These are phyloP conservation scores for Mustela erminea DNA, from an alignment of 2,797 vertebrate genomes.

Conservation along the genomic window DNA sequence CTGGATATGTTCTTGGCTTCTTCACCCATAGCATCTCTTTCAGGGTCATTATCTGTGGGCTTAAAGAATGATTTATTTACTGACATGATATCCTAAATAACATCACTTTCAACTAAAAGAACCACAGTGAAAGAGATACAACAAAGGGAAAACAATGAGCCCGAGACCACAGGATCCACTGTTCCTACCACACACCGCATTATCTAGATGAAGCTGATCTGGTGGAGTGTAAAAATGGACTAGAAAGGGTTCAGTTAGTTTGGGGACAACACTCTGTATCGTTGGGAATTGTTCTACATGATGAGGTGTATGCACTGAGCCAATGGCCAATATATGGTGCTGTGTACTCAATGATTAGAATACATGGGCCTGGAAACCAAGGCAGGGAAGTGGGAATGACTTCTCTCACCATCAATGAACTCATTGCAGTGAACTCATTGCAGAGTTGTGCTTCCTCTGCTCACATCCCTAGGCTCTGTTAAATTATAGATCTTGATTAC, in stretches of 20 bases:
- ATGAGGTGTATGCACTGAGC: background rate
- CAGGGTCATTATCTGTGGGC: background rate
- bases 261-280: background rate
- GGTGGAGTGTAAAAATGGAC: background rate
- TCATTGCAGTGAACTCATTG: background rate
- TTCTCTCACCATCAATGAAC: background rate
- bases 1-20: background rate
- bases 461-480: background rate
- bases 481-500: background rate
- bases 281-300: background rate
- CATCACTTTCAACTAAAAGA: background rate
- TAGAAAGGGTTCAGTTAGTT: background rate
- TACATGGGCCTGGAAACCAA: background rate
- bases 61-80: conserved; percentile 5
- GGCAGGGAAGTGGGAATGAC: background rate
- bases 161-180: background rate
- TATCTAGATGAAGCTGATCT: background rate
- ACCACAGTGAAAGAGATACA: background rate
- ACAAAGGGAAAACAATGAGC: background rate
- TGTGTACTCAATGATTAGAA: background rate
- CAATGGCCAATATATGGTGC: background rate
- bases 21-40: background rate
- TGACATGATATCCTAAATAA: background rate
- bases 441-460: background rate
- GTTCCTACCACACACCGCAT: background rate